Percentiles rank a stretch among this genome's conserved stretches.
Evolutionary conservation across 2,888 invertebrate genomes (phyloP).

Genomic region (Platyscelio sp.): DNA sequence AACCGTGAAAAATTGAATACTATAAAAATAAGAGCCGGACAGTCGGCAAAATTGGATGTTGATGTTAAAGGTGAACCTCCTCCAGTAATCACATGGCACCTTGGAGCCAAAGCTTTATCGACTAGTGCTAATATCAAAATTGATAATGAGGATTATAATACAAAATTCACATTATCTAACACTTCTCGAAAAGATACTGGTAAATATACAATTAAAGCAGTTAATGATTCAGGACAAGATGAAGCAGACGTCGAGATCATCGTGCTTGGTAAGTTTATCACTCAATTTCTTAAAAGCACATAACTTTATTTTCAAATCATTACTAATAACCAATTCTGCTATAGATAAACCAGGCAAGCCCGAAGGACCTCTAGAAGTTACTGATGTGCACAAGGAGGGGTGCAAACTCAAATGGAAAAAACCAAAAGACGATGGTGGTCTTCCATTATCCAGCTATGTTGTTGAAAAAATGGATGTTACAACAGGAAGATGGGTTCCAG

Average conservation of each 20-base stretch:
- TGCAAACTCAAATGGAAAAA: constrained; percentile 98
- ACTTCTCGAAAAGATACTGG: constrained; percentile 94
- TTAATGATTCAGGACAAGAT: constrained; percentile 96
- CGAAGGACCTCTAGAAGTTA: constrained; percentile 95
- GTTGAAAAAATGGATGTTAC: constrained; percentile 97
- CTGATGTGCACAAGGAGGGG: constrained; percentile 96
- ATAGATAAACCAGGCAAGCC: no score
- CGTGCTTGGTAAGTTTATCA: constrained; percentile 91
- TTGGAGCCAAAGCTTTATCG: constrained; percentile 92
- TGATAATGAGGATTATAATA: constrained; percentile 95
- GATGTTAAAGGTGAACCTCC: constrained; percentile 98
- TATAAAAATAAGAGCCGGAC: constrained; percentile 95
- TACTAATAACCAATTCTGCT: constrained; percentile 95
- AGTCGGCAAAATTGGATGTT: constrained; percentile 96
- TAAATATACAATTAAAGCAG: constrained; percentile 95
- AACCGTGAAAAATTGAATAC: constrained; percentile 97
- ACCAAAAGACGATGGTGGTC: constrained; percentile 97
- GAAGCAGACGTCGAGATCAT: constrained; percentile 97
- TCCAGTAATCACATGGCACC: constrained; percentile 96
- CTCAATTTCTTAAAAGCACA: no score
- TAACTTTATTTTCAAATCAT: no score
- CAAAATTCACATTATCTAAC: constrained; percentile 93
- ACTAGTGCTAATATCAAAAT: constrained; percentile 91
- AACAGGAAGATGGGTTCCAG: constrained; percentile 95
- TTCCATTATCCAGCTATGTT: constrained; percentile 97